phyloP scores from a whole-genome alignment of 2,888 invertebrate genomes.

The Papilio elwesi region DNA sequence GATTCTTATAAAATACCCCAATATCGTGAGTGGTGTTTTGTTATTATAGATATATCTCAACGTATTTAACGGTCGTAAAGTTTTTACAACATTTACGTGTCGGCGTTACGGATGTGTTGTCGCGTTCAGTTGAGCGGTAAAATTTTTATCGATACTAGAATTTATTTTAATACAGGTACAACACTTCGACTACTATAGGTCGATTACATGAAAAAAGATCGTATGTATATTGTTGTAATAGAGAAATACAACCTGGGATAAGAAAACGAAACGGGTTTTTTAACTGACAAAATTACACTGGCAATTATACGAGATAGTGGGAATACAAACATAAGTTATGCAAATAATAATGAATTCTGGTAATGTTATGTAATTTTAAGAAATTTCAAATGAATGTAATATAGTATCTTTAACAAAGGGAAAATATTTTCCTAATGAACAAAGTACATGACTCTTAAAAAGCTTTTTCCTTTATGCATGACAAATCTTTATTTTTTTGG shows the following conservation, averaged over 20 bases:
- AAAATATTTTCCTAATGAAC: constrained; percentile 1
- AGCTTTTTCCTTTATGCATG: constrained; percentile 28
- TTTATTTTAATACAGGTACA: not conserved
- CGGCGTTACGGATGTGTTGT: not conserved
- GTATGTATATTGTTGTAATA: too few species aligned
- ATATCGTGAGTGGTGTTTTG: constrained; percentile 24
- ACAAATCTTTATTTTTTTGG: constrained; percentile 8
- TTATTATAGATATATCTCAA: constrained; percentile 25
- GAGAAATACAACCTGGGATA: too few species aligned
- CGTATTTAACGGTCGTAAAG: constrained; percentile 32
- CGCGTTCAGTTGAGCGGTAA: not conserved
- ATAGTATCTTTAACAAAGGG: not conserved
- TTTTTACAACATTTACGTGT: constrained; percentile 29
- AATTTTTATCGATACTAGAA: not conserved
- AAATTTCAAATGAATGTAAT: constrained; percentile 9
- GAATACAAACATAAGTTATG: too few species aligned
- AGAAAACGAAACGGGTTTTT: too few species aligned
- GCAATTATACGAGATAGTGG: too few species aligned
- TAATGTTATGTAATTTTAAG: not conserved
- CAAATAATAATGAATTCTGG: not conserved
- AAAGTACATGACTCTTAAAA: constrained; percentile 21
- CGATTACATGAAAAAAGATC: too few species aligned
- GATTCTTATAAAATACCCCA: constrained; percentile 18
- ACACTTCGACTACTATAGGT: too few species aligned
- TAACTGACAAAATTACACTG: too few species aligned